Conservation (phyloP, 2,888 invertebrate genomes). For the Philaethria dido region DNA sequence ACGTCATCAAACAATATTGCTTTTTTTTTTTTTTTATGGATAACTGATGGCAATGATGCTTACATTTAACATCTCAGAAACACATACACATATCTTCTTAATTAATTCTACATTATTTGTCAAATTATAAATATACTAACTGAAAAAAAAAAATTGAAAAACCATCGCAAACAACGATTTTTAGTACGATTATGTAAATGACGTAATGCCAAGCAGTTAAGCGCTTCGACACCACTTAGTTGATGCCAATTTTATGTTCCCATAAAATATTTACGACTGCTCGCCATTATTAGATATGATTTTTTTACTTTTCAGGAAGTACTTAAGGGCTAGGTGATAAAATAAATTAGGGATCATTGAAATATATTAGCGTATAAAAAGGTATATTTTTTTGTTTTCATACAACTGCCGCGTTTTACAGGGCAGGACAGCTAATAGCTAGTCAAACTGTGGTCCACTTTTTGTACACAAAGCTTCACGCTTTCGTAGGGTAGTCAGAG, state of each 20-base stretch:
- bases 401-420: not conserved
- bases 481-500: no score
- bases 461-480: no score
- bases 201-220: slow-evolving; percentile 50
- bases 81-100: no score
- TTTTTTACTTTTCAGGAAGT: slow-evolving; percentile 38
- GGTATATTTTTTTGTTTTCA: not conserved
- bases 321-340: not conserved
- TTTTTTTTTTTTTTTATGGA: no score
- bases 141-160: slow-evolving; percentile 7
- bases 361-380: slow-evolving; percentile 19
- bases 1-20: no score
- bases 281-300: slow-evolving; percentile 49
- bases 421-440: not conserved
- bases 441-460: no score
- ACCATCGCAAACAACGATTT: slow-evolving; percentile 17
- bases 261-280: slow-evolving; percentile 62
- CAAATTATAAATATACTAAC: not conserved
- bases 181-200: slow-evolving; percentile 37
- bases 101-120: no score
- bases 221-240: slow-evolving; percentile 53
- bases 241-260: slow-evolving; percentile 52
- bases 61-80: no score
- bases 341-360: slow-evolving; percentile 21
- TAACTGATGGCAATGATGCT: no score